Conservation (phyloP, 2,888 invertebrate genomes). For the Drosophila kanekoi region DNA sequence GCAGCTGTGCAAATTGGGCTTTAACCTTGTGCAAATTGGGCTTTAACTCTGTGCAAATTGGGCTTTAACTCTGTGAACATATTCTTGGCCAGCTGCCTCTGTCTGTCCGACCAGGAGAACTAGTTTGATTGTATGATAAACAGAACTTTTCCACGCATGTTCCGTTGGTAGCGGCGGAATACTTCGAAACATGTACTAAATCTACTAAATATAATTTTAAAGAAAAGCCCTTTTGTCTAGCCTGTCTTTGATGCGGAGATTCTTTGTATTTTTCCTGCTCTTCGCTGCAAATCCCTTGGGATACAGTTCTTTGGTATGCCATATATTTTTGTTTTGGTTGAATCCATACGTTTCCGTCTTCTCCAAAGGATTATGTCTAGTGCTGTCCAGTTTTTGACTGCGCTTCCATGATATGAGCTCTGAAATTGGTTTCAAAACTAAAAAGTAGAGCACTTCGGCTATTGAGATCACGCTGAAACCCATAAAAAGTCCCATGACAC, state of each 20-base stretch:
- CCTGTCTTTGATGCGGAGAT: neutral
- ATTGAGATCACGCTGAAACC: constrained; percentile 93
- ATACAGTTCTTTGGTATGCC: constrained; percentile 59
- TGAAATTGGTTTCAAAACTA: constrained; percentile 86
- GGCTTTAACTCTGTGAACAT: too few species aligned
- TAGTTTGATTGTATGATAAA: too few species aligned
- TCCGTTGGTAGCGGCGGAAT: too few species aligned
- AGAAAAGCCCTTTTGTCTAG: too few species aligned
- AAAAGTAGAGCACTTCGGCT: constrained; percentile 91
- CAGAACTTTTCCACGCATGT: too few species aligned
- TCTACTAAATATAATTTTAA: too few species aligned
- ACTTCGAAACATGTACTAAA: too few species aligned
- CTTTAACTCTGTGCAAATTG: too few species aligned
- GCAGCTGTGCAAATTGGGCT: too few species aligned
- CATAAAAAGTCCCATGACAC: constrained; percentile 90
- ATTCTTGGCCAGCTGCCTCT: too few species aligned
- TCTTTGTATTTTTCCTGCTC: constrained; percentile 1
- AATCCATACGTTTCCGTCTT: neutral
- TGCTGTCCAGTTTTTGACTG: neutral
- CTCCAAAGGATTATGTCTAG: neutral
- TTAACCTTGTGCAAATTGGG: too few species aligned
- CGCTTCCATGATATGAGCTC: constrained; percentile 77
- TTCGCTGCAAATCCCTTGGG: constrained; percentile 52
- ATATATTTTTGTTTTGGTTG: constrained; percentile 25
- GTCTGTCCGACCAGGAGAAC: too few species aligned